These are phyloP conservation scores for Candoia aspera DNA, from an alignment of 2,113 vertebrate species.

Conservation along the genomic window DNA sequence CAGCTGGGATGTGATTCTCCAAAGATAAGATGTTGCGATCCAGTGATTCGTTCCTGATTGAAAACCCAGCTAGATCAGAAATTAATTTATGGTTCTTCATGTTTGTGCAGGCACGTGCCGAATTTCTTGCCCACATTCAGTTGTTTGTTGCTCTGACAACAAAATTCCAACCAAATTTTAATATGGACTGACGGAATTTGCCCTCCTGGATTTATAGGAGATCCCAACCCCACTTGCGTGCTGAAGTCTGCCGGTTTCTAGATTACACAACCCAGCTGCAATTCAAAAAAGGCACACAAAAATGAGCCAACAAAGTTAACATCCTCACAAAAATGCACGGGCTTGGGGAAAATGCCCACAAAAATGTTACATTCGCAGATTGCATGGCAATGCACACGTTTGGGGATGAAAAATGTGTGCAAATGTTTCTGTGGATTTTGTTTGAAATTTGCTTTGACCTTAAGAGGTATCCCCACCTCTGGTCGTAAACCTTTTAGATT, in stretches of 20 bases:
- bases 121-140: background rate
- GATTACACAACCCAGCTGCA: background rate
- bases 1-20: too few species aligned
- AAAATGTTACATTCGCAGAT: background rate
- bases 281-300: background rate
- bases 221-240: background rate
- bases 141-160: background rate
- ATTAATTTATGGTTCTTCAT: background rate
- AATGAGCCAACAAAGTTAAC: background rate
- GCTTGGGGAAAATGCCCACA: background rate
- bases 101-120: too few species aligned
- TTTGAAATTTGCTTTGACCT: background rate
- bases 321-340: background rate
- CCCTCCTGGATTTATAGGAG: background rate
- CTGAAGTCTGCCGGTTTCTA: background rate
- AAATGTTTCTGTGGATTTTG: background rate
- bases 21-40: too few species aligned
- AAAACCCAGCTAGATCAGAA: background rate
- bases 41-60: background rate
- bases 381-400: background rate
- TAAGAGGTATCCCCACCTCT: background rate
- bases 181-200: accelerated
- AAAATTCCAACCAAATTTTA: background rate
- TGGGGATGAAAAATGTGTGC: background rate
- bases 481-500: background rate